A percentile compares a stretch with the other conserved stretches of the same genome.
phyloP scores from a whole-genome alignment of 2,113 vertebrate species.

The Austrofundulus limnaeus region DNA sequence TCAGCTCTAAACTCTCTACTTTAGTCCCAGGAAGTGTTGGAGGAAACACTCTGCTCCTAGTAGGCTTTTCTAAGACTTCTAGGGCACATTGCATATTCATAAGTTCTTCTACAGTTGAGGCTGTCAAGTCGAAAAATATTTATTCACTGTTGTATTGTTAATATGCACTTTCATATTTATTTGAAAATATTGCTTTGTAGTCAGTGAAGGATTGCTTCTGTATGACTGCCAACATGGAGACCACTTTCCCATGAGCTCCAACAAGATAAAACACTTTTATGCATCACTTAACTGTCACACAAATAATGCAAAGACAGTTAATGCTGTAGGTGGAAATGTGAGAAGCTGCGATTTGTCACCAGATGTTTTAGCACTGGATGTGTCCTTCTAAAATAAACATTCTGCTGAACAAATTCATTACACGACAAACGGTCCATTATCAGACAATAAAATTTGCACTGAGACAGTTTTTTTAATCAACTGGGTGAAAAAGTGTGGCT shows the following conservation, averaged over 20 bases:
- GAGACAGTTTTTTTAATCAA: neutral
- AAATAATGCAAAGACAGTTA: slow-evolving; percentile 49
- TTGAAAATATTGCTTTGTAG: slow-evolving; percentile 10
- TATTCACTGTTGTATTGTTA: slow-evolving; percentile 38
- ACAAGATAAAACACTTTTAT: slow-evolving; percentile 37
- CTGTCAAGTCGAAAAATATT: slow-evolving; percentile 42
- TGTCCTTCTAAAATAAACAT: slow-evolving; percentile 13
- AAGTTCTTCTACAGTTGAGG: slow-evolving; percentile 21
- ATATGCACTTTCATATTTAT: slow-evolving; percentile 24
- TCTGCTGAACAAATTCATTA: slow-evolving; percentile 6
- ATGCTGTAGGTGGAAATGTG: slow-evolving; percentile 25
- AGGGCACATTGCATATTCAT: slow-evolving; percentile 72
- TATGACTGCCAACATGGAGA: slow-evolving; percentile 14
- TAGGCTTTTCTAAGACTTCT: slow-evolving; percentile 61
- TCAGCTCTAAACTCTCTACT: slow-evolving; percentile 67
- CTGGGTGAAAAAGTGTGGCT: neutral
- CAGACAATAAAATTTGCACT: neutral
- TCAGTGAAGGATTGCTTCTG: slow-evolving; percentile 12
- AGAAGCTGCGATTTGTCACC: slow-evolving; percentile 44
- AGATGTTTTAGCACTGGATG: slow-evolving; percentile 11
- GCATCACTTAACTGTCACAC: slow-evolving; percentile 26
- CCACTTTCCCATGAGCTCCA: slow-evolving; percentile 40
- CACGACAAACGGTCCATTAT: neutral
- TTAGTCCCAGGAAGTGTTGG: slow-evolving; percentile 70
- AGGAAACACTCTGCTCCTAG: slow-evolving; percentile 60